These are phyloP conservation scores for Spinus pinus DNA, from an alignment of 2,797 vertebrate genomes.

Conservation along the genomic window DNA sequence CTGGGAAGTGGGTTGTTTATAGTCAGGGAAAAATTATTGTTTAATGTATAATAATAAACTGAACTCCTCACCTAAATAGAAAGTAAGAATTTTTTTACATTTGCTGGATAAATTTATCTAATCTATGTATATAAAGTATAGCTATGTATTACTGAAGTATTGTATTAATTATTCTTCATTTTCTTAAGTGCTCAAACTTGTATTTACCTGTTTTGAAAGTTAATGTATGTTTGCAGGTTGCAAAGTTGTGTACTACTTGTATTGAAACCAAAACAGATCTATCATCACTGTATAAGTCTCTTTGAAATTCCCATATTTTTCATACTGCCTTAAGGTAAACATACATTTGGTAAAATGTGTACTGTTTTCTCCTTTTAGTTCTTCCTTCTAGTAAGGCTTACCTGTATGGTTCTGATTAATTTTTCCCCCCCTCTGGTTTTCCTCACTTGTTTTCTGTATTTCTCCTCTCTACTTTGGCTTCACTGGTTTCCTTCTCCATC, in stretches of 20 bases:
- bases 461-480: background rate
- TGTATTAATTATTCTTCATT: background rate
- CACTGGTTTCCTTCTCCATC: background rate
- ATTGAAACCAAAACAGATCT: background rate
- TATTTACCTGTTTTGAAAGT: background rate
- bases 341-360: background rate
- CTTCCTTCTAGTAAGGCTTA: background rate
- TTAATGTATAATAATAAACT: background rate
- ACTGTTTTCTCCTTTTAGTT: background rate
- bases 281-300: background rate
- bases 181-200: background rate
- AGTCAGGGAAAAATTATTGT: background rate
- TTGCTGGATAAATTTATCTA: background rate
- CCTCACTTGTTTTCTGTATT: background rate
- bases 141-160: background rate
- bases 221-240: background rate
- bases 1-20: background rate
- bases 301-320: background rate
- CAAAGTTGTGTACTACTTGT: background rate
- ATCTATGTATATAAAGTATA: background rate
- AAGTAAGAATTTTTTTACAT: background rate
- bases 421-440: background rate
- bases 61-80: background rate
- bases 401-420: background rate
- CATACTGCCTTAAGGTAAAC: background rate